Percentiles rank a stretch among this genome's conserved stretches.
Evolutionary conservation across 2,797 vertebrate species (phyloP).

Genomic region (Epinephelus awoara): DNA sequence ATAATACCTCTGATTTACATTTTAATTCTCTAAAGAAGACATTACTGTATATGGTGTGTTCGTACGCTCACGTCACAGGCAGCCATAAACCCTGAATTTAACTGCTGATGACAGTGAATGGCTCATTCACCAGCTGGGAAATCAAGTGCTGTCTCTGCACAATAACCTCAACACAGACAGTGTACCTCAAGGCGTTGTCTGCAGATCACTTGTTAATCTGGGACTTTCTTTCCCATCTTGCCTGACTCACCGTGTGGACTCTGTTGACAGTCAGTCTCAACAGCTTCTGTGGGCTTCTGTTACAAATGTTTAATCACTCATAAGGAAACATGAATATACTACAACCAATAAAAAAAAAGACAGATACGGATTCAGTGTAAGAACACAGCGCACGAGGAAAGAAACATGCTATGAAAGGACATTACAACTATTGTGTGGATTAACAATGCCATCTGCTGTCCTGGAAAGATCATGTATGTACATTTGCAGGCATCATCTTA

Average conservation of each 20-base stretch:
- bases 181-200: conserved; percentile 39
- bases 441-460: conserved; percentile 72
- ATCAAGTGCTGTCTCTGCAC: conserved; percentile 36
- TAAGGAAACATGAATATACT: background rate
- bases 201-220: conserved; percentile 48
- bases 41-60: background rate
- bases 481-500: background rate
- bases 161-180: conserved; percentile 35
- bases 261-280: conserved; percentile 27
- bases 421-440: conserved; percentile 6
- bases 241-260: conserved; percentile 43
- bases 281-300: background rate
- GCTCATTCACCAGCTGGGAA: conserved; percentile 48
- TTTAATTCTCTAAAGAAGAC: background rate
- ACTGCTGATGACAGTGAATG: conserved; percentile 46
- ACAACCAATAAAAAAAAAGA: background rate
- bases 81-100: conserved; percentile 30
- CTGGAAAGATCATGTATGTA: background rate
- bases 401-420: background rate
- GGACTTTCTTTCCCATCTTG: conserved; percentile 21
- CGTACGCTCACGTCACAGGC: background rate
- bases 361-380: background rate
- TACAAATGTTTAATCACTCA: background rate
- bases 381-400: background rate
- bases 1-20: background rate